phyloP scores from a whole-genome alignment of 1,140 invertebrate genomes.

The Calosoma granatense region DNA sequence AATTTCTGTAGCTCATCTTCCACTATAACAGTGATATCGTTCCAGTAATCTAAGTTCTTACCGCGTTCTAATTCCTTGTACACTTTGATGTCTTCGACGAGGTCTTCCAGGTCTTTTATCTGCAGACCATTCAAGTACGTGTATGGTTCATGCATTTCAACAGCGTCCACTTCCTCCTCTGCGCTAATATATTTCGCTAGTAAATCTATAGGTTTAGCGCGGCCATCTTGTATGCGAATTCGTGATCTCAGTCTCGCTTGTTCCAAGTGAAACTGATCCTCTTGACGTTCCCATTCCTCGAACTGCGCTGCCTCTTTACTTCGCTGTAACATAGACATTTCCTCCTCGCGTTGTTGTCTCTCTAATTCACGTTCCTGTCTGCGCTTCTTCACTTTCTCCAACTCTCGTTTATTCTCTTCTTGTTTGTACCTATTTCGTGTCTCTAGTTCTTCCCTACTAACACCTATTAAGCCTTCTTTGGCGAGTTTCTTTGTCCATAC shows the following conservation, averaged over 20 bases:
- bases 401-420: constrained; percentile 79
- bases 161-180: constrained; percentile 81
- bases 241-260: constrained; percentile 82
- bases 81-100: constrained; percentile 94
- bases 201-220: constrained; percentile 97
- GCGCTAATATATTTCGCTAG: constrained; percentile 93
- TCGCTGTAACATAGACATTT: constrained; percentile 76
- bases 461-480: constrained; percentile 78
- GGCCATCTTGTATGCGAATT: constrained; percentile 91
- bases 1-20: constrained; percentile 89
- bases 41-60: constrained; percentile 91
- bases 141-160: constrained; percentile 98
- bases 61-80: constrained; percentile 79
- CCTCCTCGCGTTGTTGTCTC: constrained; percentile 79
- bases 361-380: constrained; percentile 83
- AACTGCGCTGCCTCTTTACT: constrained; percentile 93
- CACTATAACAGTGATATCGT: constrained; percentile 92
- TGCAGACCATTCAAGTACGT: constrained; percentile 88
- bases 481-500: constrained; percentile 95
- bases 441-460: constrained; percentile 76
- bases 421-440: constrained; percentile 76
- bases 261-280: constrained; percentile 87
- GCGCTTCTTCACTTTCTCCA: constrained; percentile 88
- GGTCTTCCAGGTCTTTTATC: constrained; percentile 90
- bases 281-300: constrained; percentile 88